Conservation (phyloP, 2,888 invertebrate species). For the Eupithecia subumbrata region DNA sequence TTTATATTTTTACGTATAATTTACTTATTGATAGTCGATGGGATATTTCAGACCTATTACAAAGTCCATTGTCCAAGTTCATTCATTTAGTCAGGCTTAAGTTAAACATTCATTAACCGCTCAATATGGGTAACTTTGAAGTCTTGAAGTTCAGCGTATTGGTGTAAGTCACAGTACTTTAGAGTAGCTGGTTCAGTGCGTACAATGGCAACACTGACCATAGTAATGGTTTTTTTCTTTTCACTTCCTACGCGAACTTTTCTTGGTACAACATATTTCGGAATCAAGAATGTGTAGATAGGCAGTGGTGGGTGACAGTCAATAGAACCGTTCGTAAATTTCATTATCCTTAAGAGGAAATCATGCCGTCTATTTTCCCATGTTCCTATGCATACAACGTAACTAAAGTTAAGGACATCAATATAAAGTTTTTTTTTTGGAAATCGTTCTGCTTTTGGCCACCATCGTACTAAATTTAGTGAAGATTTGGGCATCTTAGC, state of each 20-base stretch:
- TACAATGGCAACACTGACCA: not conserved
- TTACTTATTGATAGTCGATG: not conserved
- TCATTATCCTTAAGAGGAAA: no score
- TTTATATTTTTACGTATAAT: not conserved
- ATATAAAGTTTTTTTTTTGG: not conserved
- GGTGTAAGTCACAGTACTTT: conserved; percentile 1
- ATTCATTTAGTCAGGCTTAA: conserved; percentile 6
- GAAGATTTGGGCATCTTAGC: not conserved
- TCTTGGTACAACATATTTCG: not conserved
- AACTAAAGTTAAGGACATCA: no score
- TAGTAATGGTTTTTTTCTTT: not conserved
- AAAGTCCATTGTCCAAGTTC: conserved; percentile 1
- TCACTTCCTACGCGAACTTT: not conserved
- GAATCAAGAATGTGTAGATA: not conserved
- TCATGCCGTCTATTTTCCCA: no score
- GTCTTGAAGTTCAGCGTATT: conserved; percentile 23
- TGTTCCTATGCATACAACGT: no score
- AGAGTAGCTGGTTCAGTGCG: not conserved
- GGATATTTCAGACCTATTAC: not conserved
- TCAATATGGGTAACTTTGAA: conserved; percentile 32
- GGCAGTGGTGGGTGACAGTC: not conserved
- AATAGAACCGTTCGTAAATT: not conserved
- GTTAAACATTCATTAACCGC: conserved; percentile 36
- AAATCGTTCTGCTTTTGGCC: not conserved
- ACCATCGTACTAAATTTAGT: not conserved